phyloP scores from a whole-genome alignment of 2,113 vertebrate species.

The Passer domesticus region DNA sequence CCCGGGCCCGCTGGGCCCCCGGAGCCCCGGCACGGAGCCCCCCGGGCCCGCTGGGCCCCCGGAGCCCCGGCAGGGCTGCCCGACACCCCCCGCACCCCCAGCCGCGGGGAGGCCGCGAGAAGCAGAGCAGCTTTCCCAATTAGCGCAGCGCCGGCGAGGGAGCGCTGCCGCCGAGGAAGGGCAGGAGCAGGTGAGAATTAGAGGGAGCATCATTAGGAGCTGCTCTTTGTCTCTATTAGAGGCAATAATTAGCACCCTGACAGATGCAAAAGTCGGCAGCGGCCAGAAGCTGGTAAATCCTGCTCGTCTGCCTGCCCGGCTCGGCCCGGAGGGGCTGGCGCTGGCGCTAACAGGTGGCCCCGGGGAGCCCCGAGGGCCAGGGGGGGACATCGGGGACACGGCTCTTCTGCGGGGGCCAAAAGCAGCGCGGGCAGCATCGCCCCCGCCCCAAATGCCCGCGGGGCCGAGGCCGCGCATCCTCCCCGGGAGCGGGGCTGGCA shows the following conservation, averaged over 20 bases:
- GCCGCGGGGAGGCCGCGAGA: not conserved
- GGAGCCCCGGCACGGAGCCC: not conserved
- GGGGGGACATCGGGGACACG: not conserved
- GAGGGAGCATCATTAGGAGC: constrained; percentile 66
- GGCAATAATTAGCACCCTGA: constrained; percentile 68
- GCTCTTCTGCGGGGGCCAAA: not conserved
- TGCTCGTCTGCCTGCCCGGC: not conserved
- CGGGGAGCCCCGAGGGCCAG: not conserved
- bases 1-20: rapidly evolving
- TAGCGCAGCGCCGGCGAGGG: constrained; percentile 24
- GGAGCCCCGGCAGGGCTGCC: not conserved
- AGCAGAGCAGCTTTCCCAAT: constrained; percentile 59
- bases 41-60: rapidly evolving
- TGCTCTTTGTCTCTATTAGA: constrained; percentile 67
- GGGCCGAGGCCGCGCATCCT: rapidly evolving
- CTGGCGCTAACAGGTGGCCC: constrained; percentile 40
- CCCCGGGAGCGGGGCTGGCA: too few species aligned
- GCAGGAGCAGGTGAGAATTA: constrained; percentile 69
- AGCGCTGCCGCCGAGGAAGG: constrained; percentile 17
- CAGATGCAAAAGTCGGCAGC: constrained; percentile 62
- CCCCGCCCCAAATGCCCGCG: not conserved
- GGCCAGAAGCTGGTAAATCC: constrained; percentile 26
- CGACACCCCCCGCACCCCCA: not conserved
- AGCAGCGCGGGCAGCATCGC: not conserved
- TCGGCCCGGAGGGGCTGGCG: not conserved